Conservation (phyloP, 2,113 vertebrate species). For the Trematocara zebra region DNA sequence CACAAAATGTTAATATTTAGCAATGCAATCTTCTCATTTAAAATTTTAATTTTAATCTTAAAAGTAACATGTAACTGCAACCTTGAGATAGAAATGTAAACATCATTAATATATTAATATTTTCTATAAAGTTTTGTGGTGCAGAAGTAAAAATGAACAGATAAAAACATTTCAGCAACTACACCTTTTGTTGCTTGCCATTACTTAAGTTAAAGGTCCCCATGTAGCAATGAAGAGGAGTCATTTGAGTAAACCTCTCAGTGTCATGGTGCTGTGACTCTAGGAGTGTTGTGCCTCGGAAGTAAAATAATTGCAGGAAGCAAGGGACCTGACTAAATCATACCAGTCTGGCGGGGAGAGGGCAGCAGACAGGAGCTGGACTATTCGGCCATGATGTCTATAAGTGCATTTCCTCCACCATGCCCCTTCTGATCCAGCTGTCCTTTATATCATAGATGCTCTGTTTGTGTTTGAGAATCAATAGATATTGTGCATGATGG, state of each 20-base stretch:
- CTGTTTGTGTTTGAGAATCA: slow-evolving; percentile 77
- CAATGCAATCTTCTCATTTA: not conserved
- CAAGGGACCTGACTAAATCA: slow-evolving; percentile 66
- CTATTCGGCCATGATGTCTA: slow-evolving; percentile 61
- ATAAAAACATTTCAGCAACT: not conserved
- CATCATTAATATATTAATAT: not conserved
- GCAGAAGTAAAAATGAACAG: not conserved
- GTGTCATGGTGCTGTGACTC: slow-evolving; percentile 52
- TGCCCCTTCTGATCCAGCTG: slow-evolving; percentile 58
- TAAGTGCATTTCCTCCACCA: slow-evolving; percentile 57
- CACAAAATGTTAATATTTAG: not conserved
- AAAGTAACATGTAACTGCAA: not conserved
- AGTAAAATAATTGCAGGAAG: slow-evolving; percentile 74
- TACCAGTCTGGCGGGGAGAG: slow-evolving; percentile 49
- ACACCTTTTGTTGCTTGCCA: not conserved
- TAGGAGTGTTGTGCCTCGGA: slow-evolving; percentile 61
- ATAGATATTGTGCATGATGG: slow-evolving; percentile 76
- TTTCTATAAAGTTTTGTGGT: not conserved
- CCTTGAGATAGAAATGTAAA: not conserved
- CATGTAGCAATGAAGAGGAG: slow-evolving; percentile 32
- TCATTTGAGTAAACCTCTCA: slow-evolving; percentile 51
- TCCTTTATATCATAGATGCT: slow-evolving; percentile 75
- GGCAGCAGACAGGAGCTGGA: slow-evolving; percentile 63
- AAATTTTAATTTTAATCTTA: not conserved
- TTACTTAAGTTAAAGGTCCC: slow-evolving; percentile 38